phyloP scores from a whole-genome alignment of 2,113 vertebrate genomes.

The Syngnathus scovelli region DNA sequence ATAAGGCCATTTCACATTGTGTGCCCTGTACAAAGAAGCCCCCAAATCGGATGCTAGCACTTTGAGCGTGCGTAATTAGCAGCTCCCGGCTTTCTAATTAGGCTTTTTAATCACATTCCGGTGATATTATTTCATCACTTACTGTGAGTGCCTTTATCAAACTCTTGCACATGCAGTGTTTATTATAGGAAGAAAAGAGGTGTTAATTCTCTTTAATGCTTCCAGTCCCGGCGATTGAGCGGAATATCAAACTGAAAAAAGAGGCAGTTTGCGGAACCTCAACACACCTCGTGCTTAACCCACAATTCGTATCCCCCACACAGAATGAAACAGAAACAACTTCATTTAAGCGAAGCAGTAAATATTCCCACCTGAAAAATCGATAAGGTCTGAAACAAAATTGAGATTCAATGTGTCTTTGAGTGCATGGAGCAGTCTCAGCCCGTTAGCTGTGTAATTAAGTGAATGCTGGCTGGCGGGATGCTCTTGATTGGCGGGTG shows the following conservation, averaged over 20 bases:
- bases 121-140: background rate
- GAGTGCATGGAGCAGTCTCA: background rate
- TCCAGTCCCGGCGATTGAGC: background rate
- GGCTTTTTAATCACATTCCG: slow-evolving; percentile 8
- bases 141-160: background rate
- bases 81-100: slow-evolving; percentile 7
- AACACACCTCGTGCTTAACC: background rate
- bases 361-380: background rate
- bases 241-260: background rate
- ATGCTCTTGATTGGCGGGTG: slow-evolving; percentile 53
- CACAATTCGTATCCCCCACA: background rate
- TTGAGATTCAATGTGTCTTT: too few relatives aligned
- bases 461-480: slow-evolving; percentile 24
- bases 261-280: background rate
- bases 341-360: background rate
- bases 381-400: background rate
- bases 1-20: slow-evolving; percentile 2
- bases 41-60: slow-evolving; percentile 2
- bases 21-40: background rate
- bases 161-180: background rate
- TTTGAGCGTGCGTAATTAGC: slow-evolving; percentile 8
- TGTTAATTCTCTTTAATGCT: slow-evolving; percentile 7
- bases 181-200: background rate
- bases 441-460: slow-evolving; percentile 22
- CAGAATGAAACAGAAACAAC: background rate